Percentiles rank a stretch among this genome's conserved stretches.
Conservation (phyloP, 1,140 invertebrate genomes). For the Mizuhopecten yessoensis region DNA sequence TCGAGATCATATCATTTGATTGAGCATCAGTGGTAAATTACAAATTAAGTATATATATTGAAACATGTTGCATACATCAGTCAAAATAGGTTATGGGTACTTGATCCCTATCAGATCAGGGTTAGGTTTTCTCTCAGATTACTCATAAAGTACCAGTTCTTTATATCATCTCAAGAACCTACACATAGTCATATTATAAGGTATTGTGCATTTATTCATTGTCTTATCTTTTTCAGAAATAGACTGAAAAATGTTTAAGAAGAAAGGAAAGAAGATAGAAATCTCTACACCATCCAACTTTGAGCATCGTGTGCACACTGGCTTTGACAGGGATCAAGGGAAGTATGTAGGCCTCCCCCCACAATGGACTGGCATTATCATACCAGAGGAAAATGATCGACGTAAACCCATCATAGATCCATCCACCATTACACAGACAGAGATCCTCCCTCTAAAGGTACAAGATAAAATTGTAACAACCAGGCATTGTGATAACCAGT, state of each 20-base stretch:
- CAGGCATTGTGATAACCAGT: too few relatives aligned
- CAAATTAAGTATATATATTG: too few relatives aligned
- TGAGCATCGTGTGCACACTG: constrained; percentile 98
- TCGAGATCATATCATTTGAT: too few relatives aligned
- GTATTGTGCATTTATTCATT: neutral
- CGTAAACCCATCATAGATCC: constrained; percentile 98
- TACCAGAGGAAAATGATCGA: constrained; percentile 87
- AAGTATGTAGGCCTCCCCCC: constrained; percentile 97
- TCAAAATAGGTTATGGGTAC: too few relatives aligned
- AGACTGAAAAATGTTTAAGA: constrained; percentile 70
- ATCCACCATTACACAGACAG: constrained; percentile 97
- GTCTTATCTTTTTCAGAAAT: neutral
- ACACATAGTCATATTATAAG: too few relatives aligned
- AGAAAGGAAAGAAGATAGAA: constrained; percentile 86
- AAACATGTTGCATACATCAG: too few relatives aligned
- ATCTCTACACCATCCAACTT: constrained; percentile 99
- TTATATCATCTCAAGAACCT: too few relatives aligned
- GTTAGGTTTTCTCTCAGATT: too few relatives aligned
- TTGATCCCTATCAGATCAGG: too few relatives aligned
- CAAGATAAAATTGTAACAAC: constrained; percentile 49
- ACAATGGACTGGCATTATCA: constrained; percentile 85
- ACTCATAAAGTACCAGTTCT: neutral
- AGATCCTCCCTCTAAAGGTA: constrained; percentile 92
- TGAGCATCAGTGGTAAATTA: too few relatives aligned
- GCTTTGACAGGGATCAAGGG: constrained; percentile 97